These are phyloP conservation scores for Eupleurogrammus muticus DNA, from an alignment of 2,797 vertebrate genomes.

Conservation along the genomic window DNA sequence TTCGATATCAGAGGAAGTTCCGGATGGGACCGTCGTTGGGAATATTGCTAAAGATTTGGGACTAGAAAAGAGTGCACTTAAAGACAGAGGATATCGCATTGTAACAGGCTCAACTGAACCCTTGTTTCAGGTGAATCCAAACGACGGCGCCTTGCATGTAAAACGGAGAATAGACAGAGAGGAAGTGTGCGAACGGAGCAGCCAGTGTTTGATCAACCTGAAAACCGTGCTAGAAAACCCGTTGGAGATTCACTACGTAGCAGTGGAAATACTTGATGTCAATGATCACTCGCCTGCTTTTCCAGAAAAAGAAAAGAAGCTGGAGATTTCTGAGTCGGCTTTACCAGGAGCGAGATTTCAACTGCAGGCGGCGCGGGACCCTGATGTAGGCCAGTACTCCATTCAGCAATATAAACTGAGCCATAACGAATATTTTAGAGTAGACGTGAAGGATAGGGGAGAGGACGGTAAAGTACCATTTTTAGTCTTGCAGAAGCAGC, in stretches of 20 bases:
- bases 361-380: constrained; percentile 68
- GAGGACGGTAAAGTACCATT: constrained; percentile 71
- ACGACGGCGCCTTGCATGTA: constrained; percentile 74
- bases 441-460: constrained; percentile 70
- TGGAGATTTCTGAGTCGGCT: constrained; percentile 74
- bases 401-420: constrained; percentile 73
- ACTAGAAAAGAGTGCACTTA: constrained; percentile 72
- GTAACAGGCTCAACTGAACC: constrained; percentile 69
- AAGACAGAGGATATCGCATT: constrained; percentile 77
- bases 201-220: constrained; percentile 70
- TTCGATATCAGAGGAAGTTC: constrained; percentile 79
- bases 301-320: constrained; percentile 72
- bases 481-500: constrained; percentile 70
- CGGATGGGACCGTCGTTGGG: constrained; percentile 80
- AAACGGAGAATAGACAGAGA: constrained; percentile 75
- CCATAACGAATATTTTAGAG: constrained; percentile 67
- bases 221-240: constrained; percentile 80
- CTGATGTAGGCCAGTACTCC: constrained; percentile 65
- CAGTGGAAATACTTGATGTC: constrained; percentile 72
- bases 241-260: constrained; percentile 75
- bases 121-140: constrained; percentile 71
- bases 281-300: constrained; percentile 74
- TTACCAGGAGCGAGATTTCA: constrained; percentile 72
- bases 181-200: constrained; percentile 70
- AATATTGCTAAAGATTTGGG: constrained; percentile 84